A percentile compares a stretch with the other conserved stretches of the same genome.
phyloP scores from a whole-genome alignment of 2,113 vertebrate species.

The Dolichallabes microphthalmus region DNA sequence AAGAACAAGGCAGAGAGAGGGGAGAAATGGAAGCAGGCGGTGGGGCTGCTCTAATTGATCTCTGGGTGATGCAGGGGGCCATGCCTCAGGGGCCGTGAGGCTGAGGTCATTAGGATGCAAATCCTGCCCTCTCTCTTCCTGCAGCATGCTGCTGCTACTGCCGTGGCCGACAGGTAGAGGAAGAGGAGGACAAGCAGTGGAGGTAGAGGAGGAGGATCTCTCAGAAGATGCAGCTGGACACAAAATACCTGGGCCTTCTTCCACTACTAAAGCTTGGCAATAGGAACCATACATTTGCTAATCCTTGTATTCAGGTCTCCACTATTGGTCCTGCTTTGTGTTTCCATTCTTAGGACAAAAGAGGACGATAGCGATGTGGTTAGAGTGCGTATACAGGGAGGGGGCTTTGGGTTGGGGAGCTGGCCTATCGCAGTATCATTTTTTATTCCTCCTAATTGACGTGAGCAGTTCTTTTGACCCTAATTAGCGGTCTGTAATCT shows the following conservation, averaged over 20 bases:
- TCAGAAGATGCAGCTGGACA: conserved; percentile 38
- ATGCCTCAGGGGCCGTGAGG: conserved; percentile 70
- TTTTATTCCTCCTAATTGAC: conserved; percentile 83
- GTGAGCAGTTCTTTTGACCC: conserved; percentile 89
- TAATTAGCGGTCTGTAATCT: conserved; percentile 91
- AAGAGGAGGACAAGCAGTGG: background rate
- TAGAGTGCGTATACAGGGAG: conserved; percentile 54
- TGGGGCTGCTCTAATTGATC: conserved; percentile 73
- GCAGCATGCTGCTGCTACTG: conserved; percentile 45
- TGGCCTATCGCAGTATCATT: conserved; percentile 62
- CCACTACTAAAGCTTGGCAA: conserved; percentile 46
- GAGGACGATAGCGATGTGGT: conserved; percentile 66
- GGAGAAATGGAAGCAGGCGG: conserved; percentile 34
- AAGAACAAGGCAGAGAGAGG: conserved; percentile 18
- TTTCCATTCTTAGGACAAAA: conserved; percentile 73
- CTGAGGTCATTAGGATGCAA: conserved; percentile 78
- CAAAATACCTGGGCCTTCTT: conserved; percentile 29
- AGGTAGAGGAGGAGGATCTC: conserved; percentile 20
- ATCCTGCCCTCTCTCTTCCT: conserved; percentile 64
- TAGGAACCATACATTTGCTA: conserved; percentile 45
- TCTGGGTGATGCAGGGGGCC: conserved; percentile 72
- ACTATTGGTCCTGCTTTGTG: conserved; percentile 69
- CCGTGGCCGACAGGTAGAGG: conserved; percentile 41
- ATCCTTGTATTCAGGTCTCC: conserved; percentile 59
- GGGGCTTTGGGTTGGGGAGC: conserved; percentile 33